Percentiles rank a stretch among this genome's conserved stretches.
Evolutionary conservation across 2,113 vertebrate species (phyloP).

Genomic region (Austrofundulus limnaeus): DNA sequence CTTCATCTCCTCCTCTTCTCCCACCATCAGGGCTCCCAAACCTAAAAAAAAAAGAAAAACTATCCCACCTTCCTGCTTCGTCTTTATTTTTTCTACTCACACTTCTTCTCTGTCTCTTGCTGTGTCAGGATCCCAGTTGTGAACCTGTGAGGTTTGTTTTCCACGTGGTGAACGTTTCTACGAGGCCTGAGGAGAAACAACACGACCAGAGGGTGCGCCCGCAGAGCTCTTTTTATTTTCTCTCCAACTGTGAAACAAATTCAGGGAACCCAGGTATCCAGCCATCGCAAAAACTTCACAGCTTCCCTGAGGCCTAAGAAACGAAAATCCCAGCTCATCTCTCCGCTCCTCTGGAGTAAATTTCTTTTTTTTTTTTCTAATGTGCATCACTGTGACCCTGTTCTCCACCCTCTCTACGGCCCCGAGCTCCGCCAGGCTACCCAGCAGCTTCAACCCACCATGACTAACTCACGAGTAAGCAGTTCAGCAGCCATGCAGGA

Average conservation of each 20-base stretch:
- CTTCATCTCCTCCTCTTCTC: slow-evolving; percentile 37
- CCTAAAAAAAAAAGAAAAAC: slow-evolving; percentile 1
- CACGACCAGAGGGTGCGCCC: slow-evolving; percentile 54
- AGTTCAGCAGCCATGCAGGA: slow-evolving; percentile 57
- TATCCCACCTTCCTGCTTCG: not conserved
- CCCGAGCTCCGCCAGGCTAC: slow-evolving; percentile 44
- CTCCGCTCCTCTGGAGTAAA: slow-evolving; percentile 33
- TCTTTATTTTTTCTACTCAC: slow-evolving; percentile 13
- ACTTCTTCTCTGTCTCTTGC: slow-evolving; percentile 57
- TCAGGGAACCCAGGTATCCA: slow-evolving; percentile 72
- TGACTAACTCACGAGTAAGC: slow-evolving; percentile 69
- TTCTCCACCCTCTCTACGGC: slow-evolving; percentile 46
- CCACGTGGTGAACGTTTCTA: slow-evolving; percentile 68
- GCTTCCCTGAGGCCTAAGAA: slow-evolving; percentile 60
- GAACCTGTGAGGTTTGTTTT: slow-evolving; percentile 79
- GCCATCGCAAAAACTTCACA: slow-evolving; percentile 50
- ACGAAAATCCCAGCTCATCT: slow-evolving; percentile 46
- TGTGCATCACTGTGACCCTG: slow-evolving; percentile 52
- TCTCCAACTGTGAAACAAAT: slow-evolving; percentile 72
- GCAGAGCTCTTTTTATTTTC: slow-evolving; percentile 58
- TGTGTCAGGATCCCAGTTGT: slow-evolving; percentile 81
- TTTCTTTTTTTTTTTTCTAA: slow-evolving; percentile 44
- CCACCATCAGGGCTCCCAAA: slow-evolving; percentile 24
- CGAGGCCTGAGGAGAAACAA: slow-evolving; percentile 55
- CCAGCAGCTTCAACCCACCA: slow-evolving; percentile 41